Evolutionary conservation across 2,797 vertebrate species (phyloP), one percentile per base, ranked within the genome.

Genomic region (Erethizon dorsatum): DNA sequence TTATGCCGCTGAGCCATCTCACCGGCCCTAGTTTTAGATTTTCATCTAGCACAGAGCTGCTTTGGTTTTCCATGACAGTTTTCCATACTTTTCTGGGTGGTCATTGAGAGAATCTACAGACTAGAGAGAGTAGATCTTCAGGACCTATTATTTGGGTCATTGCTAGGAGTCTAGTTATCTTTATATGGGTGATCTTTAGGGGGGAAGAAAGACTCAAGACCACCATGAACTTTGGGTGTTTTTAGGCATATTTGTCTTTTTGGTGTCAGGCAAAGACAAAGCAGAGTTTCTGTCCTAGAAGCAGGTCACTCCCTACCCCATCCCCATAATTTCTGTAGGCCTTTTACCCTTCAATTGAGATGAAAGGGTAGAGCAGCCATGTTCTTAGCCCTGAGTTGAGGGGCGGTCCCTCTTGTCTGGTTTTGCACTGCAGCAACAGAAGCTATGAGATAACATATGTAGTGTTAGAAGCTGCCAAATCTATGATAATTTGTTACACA

Each of bases 101-200:
- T 20, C 11, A 11, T 7, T 71, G 75, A 20, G 26, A 15, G 82
- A n/a, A 47, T 78, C 67, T 63, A 59, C 28, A 56, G 28, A 57
- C 54, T 47, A 26, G 33, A 57, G 50, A 92, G 63, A 89, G 56
- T 67, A 20, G 63, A 26, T 45, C 6, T 37, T 59, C 4, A 2
- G 50, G 26, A 63, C n/a, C 65, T 93, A 13, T 80, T 61, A 61
- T 84, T 37, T 91, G 50, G 69, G 83, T 69, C 28, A 83, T 0
- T 65, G 22, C 31, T 75, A 20, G 31, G 77, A 41, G 67, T 65
- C 47, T 45, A 94, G 59, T 73, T 69, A 83, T 45, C 56, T 94
- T 88, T 91, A 91, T 77, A 45, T 93, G 67, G 82, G 80, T 97
- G 67, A 84, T 88, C 50, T 79, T 91, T 91, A 80, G n/a, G 47